A percentile compares a stretch with the other conserved stretches of the same genome.
Conservation (phyloP, 2,797 vertebrate genomes). For the Dendrocincla fuliginosa region DNA sequence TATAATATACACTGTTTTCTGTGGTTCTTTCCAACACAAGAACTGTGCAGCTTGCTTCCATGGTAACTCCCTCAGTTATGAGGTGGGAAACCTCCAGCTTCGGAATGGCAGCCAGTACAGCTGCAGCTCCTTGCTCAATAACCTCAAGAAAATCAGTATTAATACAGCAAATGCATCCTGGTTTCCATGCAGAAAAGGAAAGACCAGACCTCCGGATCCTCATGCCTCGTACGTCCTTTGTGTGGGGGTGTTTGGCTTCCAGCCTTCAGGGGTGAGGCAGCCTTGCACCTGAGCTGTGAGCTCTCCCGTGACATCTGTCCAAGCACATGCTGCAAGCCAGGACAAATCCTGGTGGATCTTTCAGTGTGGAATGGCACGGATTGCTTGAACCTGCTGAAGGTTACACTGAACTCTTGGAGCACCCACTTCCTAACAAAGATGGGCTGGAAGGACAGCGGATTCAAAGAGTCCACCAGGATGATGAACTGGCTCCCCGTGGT, state of each 20-base stretch:
- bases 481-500: rapidly evolving
- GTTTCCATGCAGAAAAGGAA: not conserved
- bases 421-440: not conserved
- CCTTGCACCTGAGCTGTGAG: not conserved
- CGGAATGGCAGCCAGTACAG: not conserved
- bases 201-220: not conserved
- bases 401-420: not conserved
- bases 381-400: not conserved
- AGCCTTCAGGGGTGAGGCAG: not conserved
- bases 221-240: not conserved
- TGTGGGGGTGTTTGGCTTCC: not conserved
- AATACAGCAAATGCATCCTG: rapidly evolving
- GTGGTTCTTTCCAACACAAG: not conserved
- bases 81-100: slow-evolving; percentile 7
- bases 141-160: not conserved
- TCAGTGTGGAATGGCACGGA: rapidly evolving
- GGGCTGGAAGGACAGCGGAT: rapidly evolving
- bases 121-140: not conserved
- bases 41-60: not conserved
- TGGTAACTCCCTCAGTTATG: not conserved
- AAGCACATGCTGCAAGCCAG: not conserved
- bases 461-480: not conserved
- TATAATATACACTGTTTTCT: not conserved
- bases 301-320: rapidly evolving
- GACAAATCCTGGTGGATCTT: not conserved